Evolutionary conservation across 2,888 invertebrate species (phyloP), one percentile per base, ranked within the genome.

Genomic region (Nemotelus pantherinus): DNA sequence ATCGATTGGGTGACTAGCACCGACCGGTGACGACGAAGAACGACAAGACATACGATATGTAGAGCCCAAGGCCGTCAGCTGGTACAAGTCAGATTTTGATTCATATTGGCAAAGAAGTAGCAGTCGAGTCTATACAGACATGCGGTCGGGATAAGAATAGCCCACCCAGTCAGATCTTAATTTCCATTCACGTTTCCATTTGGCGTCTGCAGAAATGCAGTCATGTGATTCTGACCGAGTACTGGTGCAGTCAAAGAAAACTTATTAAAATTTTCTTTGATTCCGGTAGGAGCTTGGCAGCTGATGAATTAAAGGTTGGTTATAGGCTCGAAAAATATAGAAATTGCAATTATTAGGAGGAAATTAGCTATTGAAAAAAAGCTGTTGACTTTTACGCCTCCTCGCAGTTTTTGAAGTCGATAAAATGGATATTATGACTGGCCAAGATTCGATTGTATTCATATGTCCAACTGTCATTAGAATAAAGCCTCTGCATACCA

Each of bases 1-100:
- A 74, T 74, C 74, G 50, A 74, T 74, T 74, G 43, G 39, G 72
- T 47, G 45, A 39, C 39, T 53, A 53, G 43, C 68, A 53, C 68
- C 53, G 68, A 25, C 25, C 25, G 25, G 25, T 1, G 25, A 25
- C 25, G 25, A 25, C 25, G 25, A 25, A 25, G 25, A 25, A 25
- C 25, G 25, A 25, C 25, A 25, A 3, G 50, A 68, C 9, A 7
- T 43, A 48, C 47, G 70, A 39, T 53, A 70, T 53, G 41, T 67
- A 39, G 2, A 9, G 6, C 41, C 41, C 70, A 70, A 70, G 70
- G 70, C 55, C 70, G 70, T 70, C 3, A 63, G 7, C 25, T 25
- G 57, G 5, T 25, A 25, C 25, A 25, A 25, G 25, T 50, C 50
- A 50, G 50, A 39, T 43, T 65, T 65, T 43, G 45, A 2, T 47